Evolutionary conservation across 1,140 invertebrate species (phyloP).

Genomic region (Drosophila saltans): DNA sequence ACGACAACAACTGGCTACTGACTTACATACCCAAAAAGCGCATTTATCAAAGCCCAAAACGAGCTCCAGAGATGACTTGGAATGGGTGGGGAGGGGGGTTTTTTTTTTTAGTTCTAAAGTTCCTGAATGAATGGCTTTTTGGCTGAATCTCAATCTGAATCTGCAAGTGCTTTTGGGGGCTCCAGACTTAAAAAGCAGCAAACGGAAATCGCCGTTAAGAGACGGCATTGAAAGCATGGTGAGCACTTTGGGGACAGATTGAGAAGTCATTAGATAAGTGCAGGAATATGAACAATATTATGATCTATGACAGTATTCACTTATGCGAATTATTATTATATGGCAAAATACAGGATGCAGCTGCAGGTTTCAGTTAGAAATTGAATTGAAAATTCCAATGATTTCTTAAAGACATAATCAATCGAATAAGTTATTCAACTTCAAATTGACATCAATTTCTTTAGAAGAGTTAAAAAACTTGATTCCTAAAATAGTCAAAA

Average conservation of each 20-base stretch:
- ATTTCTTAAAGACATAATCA: constrained; percentile 4
- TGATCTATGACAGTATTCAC: constrained; percentile 52
- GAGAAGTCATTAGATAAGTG: constrained; percentile 73
- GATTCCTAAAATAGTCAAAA: no score
- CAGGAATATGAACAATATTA: constrained; percentile 55
- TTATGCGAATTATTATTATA: background rate
- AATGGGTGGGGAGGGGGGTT: background rate
- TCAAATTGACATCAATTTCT: background rate
- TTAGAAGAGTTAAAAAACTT: no score
- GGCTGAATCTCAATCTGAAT: constrained; percentile 17
- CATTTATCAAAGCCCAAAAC: constrained; percentile 73
- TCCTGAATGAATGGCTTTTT: constrained; percentile 63
- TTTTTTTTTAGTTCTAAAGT: constrained; percentile 10
- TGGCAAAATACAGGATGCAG: constrained; percentile 10
- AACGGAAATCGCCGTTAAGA: constrained; percentile 29
- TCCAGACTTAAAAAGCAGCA: background rate
- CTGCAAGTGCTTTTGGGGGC: constrained; percentile 4
- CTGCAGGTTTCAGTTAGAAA: background rate
- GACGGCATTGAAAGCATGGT: constrained; percentile 30
- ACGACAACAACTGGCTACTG: constrained; percentile 70
- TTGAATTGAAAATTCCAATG: background rate
- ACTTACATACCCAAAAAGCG: constrained; percentile 80
- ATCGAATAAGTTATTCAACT: background rate
- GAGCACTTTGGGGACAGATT: constrained; percentile 74
- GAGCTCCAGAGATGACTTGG: constrained; percentile 31